phyloP scores from a whole-genome alignment of 2,113 vertebrate genomes.

The Pseudorectes ferrugineus region DNA sequence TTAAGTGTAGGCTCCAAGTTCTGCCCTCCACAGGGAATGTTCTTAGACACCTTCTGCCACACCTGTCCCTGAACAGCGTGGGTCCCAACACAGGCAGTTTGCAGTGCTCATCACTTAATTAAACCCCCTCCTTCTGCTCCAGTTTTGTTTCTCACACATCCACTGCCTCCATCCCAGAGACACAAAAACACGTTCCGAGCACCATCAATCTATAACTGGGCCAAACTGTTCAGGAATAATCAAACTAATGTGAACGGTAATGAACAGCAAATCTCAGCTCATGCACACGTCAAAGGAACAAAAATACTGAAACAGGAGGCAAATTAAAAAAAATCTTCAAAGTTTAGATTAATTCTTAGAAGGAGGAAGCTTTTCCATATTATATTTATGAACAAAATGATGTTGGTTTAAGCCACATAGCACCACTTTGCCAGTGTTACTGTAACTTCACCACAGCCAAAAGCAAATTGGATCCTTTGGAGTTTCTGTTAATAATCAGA shows the following conservation, averaged over 20 bases:
- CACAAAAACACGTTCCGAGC: accelerated
- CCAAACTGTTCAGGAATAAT: not conserved
- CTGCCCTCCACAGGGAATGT: not conserved
- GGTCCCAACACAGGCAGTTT: not conserved
- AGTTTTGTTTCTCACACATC: accelerated
- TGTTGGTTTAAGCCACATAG: accelerated
- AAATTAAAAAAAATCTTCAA: not conserved
- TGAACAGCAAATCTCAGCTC: not conserved
- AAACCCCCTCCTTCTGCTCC: not conserved
- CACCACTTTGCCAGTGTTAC: not conserved
- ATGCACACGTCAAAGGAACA: accelerated
- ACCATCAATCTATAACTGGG: accelerated
- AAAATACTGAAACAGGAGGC: not conserved
- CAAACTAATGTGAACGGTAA: accelerated
- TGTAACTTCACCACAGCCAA: not conserved
- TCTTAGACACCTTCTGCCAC: accelerated
- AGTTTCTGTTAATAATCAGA: not conserved
- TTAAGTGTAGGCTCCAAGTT: not conserved
- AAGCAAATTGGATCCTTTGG: not conserved
- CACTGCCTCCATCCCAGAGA: not conserved
- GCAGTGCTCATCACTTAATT: not conserved
- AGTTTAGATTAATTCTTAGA: not conserved
- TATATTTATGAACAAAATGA: not conserved
- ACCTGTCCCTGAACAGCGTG: accelerated
- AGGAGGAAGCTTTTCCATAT: accelerated